These are phyloP conservation scores for Ochotona curzoniae DNA, from an alignment of 2,113 vertebrate species.

Conservation along the genomic window DNA sequence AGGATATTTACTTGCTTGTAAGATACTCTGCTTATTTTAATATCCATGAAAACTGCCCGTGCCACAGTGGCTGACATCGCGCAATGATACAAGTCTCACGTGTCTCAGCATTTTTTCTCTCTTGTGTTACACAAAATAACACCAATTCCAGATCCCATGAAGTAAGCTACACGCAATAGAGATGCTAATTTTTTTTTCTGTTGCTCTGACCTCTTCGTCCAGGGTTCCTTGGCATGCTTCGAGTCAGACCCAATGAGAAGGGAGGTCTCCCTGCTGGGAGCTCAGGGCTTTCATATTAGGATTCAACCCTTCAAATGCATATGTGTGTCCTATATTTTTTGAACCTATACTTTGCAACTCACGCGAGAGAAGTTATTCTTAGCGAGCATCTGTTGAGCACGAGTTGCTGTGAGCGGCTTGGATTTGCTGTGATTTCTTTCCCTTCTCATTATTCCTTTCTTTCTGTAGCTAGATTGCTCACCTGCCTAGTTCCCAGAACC, in stretches of 20 bases:
- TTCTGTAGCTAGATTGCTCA: constrained; percentile 4
- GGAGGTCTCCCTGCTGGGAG: background rate
- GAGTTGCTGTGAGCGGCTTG: constrained; percentile 23
- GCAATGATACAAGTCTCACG: background rate
- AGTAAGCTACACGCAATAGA: background rate
- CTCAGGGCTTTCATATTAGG: background rate
- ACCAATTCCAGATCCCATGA: background rate
- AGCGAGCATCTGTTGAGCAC: constrained; percentile 37
- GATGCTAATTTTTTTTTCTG: constrained; percentile 6
- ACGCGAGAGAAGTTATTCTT: constrained; percentile 54
- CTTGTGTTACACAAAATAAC: constrained; percentile 16
- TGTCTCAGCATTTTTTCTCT: constrained; percentile 23
- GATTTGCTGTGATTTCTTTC: constrained; percentile 24
- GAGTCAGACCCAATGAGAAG: background rate
- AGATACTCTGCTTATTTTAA: constrained; percentile 14
- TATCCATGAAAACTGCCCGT: background rate
- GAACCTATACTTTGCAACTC: constrained; percentile 17
- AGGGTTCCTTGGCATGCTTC: background rate
- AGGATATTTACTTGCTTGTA: background rate
- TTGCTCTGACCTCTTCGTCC: background rate
- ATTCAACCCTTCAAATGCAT: constrained; percentile 1
- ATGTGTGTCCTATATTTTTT: constrained; percentile 25
- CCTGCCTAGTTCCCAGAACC: background rate
- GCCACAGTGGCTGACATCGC: background rate
- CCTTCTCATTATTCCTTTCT: constrained; percentile 15